Conservation (phyloP, 2,797 vertebrate species). For the Sebastes trivittatus region DNA sequence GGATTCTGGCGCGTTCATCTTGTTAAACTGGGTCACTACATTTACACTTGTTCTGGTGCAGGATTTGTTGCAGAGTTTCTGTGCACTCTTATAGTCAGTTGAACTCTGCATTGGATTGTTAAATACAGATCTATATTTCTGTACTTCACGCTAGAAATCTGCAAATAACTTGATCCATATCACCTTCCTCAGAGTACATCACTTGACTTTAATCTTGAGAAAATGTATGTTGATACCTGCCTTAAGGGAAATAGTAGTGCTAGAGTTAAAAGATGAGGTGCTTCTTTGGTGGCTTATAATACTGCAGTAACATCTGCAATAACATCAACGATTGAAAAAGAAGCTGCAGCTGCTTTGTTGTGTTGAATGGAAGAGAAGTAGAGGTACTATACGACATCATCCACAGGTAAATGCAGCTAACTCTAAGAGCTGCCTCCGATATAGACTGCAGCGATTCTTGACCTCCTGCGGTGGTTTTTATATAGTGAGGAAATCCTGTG, state of each 20-base stretch:
- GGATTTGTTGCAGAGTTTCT: neutral
- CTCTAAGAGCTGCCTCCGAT: neutral
- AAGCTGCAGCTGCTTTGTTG: neutral
- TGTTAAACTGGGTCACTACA: neutral
- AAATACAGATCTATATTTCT: neutral
- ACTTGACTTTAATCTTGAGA: neutral
- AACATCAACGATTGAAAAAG: neutral
- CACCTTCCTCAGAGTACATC: neutral
- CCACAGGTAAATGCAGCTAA: neutral
- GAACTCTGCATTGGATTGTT: neutral
- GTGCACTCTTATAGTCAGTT: neutral
- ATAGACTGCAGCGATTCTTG: neutral
- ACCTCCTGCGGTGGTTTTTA: neutral
- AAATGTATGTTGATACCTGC: no score
- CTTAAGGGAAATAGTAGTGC: neutral
- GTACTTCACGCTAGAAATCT: neutral
- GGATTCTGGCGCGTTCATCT: neutral
- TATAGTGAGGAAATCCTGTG: conserved; percentile 24
- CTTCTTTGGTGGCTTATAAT: neutral
- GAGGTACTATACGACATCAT: neutral
- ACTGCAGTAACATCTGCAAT: neutral
- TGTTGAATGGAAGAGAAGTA: neutral
- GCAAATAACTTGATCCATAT: neutral
- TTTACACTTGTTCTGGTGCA: neutral
- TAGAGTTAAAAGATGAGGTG: neutral